A percentile compares a stretch with the other conserved stretches of the same genome.
Conservation (phyloP, 2,797 vertebrate species). For the Liasis olivaceus region DNA sequence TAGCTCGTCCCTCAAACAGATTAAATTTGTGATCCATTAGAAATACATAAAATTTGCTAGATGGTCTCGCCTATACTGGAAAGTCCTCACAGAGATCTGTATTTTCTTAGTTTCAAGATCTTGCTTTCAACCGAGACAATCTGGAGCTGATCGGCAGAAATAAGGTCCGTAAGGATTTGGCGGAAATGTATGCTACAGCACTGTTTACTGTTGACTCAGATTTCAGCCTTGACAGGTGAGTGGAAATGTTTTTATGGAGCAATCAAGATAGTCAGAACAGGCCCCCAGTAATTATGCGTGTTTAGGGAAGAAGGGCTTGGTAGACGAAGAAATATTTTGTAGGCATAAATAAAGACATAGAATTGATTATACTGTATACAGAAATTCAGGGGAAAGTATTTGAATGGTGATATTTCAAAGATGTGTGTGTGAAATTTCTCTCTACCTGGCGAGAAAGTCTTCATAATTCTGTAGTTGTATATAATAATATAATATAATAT, state of each 20-base stretch:
- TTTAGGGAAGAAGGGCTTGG: background rate
- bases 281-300: background rate
- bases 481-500: no score
- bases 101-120: conserved; percentile 25
- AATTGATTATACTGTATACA: background rate
- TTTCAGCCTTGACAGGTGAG: conserved; percentile 26
- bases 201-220: background rate
- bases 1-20: no score
- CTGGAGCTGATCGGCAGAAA: conserved; percentile 6
- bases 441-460: background rate
- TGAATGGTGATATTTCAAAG: background rate
- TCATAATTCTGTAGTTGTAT: background rate
- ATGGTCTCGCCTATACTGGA: no score
- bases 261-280: background rate
- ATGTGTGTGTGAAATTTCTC: background rate
- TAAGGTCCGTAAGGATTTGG: background rate
- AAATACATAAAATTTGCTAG: background rate
- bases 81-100: background rate
- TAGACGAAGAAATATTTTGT: background rate
- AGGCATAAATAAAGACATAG: background rate
- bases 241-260: background rate
- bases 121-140: conserved; percentile 21
- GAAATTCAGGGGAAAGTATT: background rate
- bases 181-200: background rate
- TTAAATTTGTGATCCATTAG: background rate